Evolutionary conservation across 2,888 invertebrate species (phyloP), one percentile per base, ranked within the genome.

Genomic region (Napeogenes inachia): DNA sequence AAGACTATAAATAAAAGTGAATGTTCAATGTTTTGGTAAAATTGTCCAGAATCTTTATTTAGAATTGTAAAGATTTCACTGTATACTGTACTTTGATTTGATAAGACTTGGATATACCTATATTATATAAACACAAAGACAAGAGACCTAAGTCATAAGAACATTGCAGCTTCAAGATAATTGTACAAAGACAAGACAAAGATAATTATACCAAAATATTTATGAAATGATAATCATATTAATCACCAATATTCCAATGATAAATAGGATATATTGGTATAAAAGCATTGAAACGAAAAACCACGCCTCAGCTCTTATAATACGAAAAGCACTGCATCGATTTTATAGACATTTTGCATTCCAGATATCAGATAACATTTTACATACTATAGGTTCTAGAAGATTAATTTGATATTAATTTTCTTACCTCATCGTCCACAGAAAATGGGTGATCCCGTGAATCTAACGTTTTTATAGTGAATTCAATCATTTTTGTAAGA

Each of bases 391-490:
- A 42, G 5, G 12, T 42, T 3, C 42, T 30, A 60, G 55, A 54
- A 21, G 35, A 60, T 61, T 60, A 8, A 57, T 57, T 21, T 8
- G 35, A 62, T 66, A 33, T 59, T 62, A n/a, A 57, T 45, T 59
- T 64, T 92, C 95, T 94, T 92, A 97, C 97, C 90, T 95, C 95
- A 92, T 96, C 95, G 67, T 95, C 94, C 62, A 97, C 94, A 59
- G 92, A 91, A 84, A 97, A 97, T 56, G 92, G 91, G 82, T 96
- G 96, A 89, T 97, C 96, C 81, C 93, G 94, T 46, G 96, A 95
- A 92, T 97, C 97, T 79, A 97, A 92, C 66, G 97, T 97, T 89
- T 97, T 97, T 73, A 97, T 95, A 72, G 95, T 97, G 75, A 97
- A 91, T 75, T 95, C 93, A 90, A 97, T 95, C 94, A 94, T 94